Evolutionary conservation across 2,888 invertebrate species (phyloP).

Genomic region (Iselma pallidipennis): DNA sequence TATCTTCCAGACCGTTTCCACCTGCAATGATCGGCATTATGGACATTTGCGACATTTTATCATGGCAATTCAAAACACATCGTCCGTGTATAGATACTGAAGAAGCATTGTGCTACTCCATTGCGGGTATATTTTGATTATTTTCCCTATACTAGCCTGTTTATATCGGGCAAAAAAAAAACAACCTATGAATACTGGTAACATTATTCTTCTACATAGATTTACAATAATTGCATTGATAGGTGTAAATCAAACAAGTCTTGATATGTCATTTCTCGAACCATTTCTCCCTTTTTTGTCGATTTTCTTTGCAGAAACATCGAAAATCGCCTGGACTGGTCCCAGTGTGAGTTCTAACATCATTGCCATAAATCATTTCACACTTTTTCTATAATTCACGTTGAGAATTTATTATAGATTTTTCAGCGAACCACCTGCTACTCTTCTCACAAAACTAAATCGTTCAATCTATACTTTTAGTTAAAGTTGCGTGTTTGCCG

Average conservation of each 20-base stretch:
- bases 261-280: background rate
- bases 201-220: too few species aligned
- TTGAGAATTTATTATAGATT: too few species aligned
- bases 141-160: slow-evolving; percentile 24
- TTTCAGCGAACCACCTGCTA: slow-evolving; percentile 22
- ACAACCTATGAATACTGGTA: background rate
- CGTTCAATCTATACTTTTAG: background rate
- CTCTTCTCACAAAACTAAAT: slow-evolving; percentile 19
- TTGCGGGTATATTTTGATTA: slow-evolving; percentile 31
- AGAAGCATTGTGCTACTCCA: slow-evolving; percentile 27
- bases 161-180: background rate
- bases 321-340: background rate
- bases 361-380: background rate
- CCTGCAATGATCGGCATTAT: slow-evolving; percentile 55
- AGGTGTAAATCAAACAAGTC: background rate
- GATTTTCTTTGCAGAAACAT: background rate
- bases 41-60: slow-evolving; percentile 56
- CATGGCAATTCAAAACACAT: slow-evolving; percentile 55
- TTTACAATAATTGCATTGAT: background rate
- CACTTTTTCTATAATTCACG: too few species aligned
- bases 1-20: slow-evolving; percentile 58
- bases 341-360: background rate
- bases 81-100: slow-evolving; percentile 54
- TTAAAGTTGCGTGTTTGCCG: slow-evolving; percentile 13
- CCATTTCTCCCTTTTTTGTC: too few species aligned